A percentile compares a stretch with the other conserved stretches of the same genome.
phyloP scores from a whole-genome alignment of 2,888 invertebrate genomes.

The Hesperia comma region DNA sequence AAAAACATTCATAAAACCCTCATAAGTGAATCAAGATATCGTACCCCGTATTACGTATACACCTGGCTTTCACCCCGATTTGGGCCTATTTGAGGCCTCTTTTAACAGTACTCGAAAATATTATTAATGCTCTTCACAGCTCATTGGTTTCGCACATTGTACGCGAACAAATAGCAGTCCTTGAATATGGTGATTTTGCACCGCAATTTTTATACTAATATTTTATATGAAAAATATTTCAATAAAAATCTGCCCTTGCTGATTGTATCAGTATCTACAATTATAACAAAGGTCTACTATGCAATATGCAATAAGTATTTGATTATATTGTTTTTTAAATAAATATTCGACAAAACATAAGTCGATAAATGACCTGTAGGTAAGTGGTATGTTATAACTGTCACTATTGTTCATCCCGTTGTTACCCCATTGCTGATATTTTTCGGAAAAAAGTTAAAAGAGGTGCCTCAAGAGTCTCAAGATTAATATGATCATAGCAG shows the following conservation, averaged over 20 bases:
- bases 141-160: constrained; percentile 67
- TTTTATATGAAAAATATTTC: constrained; percentile 16
- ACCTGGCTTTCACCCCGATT: constrained; percentile 77
- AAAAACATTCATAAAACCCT: constrained; percentile 75
- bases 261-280: constrained; percentile 3
- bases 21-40: constrained; percentile 81
- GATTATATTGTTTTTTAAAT: no score
- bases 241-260: constrained; percentile 29
- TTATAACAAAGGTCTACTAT: constrained; percentile 4
- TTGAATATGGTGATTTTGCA: constrained; percentile 53
- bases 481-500: no score
- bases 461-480: no score
- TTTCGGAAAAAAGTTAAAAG: no score
- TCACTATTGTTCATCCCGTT: no score
- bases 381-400: no score
- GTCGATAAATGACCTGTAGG: no score
- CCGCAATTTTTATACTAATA: constrained; percentile 51
- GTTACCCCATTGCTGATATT: no score
- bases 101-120: constrained; percentile 65
- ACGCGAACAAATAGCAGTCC: constrained; percentile 37
- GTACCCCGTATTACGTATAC: constrained; percentile 52
- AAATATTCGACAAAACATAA: no score
- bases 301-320: no score
- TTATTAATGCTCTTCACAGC: constrained; percentile 70
- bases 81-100: constrained; percentile 55